Percentiles rank a stretch among this genome's conserved stretches.
Evolutionary conservation across 2,888 invertebrate species (phyloP).

Genomic region (Drosophila meridionalis): DNA sequence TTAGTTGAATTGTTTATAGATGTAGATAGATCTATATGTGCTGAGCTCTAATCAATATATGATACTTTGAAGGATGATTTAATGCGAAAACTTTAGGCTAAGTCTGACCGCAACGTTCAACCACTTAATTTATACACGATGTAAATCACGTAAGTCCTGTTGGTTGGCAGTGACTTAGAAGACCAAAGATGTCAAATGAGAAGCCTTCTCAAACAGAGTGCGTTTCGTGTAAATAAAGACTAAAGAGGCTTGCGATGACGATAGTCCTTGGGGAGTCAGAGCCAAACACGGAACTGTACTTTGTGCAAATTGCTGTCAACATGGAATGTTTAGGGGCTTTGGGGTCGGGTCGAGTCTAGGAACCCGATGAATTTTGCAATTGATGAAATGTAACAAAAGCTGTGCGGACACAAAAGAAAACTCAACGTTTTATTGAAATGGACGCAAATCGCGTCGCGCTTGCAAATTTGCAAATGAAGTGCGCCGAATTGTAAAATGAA

Average conservation of each 20-base stretch:
- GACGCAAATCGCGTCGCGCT: conserved; percentile 29
- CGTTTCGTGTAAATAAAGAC: conserved; percentile 63
- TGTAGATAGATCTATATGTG: background rate
- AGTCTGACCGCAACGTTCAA: background rate
- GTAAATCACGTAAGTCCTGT: conserved; percentile 32
- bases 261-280: conserved; percentile 11
- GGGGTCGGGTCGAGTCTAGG: background rate
- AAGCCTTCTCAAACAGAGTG: conserved; percentile 19
- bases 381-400: conserved; percentile 26
- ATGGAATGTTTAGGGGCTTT: conserved; percentile 7
- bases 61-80: background rate
- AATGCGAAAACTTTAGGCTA: background rate
- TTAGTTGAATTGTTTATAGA: background rate
- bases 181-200: conserved; percentile 24
- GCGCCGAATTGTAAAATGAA: conserved; percentile 67
- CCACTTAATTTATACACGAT: conserved; percentile 58
- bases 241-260: conserved; percentile 29
- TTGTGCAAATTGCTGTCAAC: conserved; percentile 40
- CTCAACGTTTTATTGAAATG: conserved; percentile 45
- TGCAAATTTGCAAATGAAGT: conserved; percentile 63
- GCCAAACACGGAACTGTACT: background rate
- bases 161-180: conserved; percentile 25
- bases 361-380: conserved; percentile 33
- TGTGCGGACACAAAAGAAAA: conserved; percentile 34
- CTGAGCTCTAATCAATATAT: background rate